Evolutionary conservation across 2,797 vertebrate genomes (phyloP).

Genomic region (Streptopelia turtur): DNA sequence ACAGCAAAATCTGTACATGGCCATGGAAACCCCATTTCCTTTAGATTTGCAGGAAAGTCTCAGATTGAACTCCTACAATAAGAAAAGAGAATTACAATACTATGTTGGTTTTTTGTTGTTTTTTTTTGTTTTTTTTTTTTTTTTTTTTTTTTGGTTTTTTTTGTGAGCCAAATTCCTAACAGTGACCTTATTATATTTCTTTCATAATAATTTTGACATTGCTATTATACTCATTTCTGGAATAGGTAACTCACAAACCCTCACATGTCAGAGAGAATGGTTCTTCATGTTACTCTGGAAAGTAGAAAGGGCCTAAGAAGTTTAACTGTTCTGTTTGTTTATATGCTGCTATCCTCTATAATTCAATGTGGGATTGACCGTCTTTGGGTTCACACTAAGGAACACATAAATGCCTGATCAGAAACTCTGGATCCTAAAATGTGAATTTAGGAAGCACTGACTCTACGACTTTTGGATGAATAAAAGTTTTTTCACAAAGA

Average conservation of each 20-base stretch:
- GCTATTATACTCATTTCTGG: background rate
- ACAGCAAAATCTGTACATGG: background rate
- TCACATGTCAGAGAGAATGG: background rate
- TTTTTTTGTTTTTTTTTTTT: too few species aligned
- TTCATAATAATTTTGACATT: background rate
- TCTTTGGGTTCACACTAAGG: background rate
- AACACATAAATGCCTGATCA: background rate
- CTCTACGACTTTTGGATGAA: background rate
- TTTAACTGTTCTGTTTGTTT: conserved; percentile 55
- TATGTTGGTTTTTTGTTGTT: too few species aligned
- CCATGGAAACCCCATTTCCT: background rate
- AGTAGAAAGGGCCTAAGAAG: conserved; percentile 50
- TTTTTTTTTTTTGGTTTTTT: too few species aligned
- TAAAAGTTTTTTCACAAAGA: background rate
- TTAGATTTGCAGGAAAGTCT: background rate
- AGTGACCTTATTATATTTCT: background rate
- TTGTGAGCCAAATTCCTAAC: background rate
- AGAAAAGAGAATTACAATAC: background rate
- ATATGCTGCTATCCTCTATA: background rate
- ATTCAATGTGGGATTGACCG: background rate
- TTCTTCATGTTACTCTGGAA: conserved; percentile 47
- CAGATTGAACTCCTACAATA: background rate
- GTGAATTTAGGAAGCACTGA: background rate
- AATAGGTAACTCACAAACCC: background rate
- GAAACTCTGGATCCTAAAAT: background rate